Percentiles rank a stretch among this genome's conserved stretches.
phyloP scores from a whole-genome alignment of 2,888 invertebrate species.

The Tenthredo livida region DNA sequence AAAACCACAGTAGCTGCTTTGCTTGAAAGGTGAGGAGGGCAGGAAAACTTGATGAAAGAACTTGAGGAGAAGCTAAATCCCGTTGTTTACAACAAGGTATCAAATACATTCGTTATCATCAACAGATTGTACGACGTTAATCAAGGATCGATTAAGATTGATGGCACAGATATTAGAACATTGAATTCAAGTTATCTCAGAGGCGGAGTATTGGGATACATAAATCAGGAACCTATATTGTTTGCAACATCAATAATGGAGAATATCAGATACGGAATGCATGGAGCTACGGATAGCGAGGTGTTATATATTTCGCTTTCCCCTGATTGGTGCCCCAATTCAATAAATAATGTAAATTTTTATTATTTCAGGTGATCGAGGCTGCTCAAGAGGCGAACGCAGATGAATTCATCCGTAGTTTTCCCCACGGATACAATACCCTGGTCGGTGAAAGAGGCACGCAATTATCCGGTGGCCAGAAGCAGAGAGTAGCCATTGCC shows the following conservation, averaged over 20 bases:
- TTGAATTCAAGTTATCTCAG: constrained; percentile 93
- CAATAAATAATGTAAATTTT: not conserved
- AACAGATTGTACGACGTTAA: constrained; percentile 90
- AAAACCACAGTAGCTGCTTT: constrained; percentile 96
- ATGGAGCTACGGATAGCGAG: constrained; percentile 85
- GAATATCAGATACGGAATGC: constrained; percentile 95
- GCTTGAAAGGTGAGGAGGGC: constrained; percentile 86
- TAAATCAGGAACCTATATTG: constrained; percentile 95
- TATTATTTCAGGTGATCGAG: constrained; percentile 81
- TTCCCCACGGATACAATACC: constrained; percentile 92
- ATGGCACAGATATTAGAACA: constrained; percentile 85
- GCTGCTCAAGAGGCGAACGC: constrained; percentile 95
- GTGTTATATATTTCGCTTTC: constrained; percentile 74
- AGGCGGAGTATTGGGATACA: constrained; percentile 90
- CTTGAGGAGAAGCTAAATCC: not conserved
- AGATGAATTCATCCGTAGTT: constrained; percentile 90
- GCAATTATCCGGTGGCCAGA: constrained; percentile 96
- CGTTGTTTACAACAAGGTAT: not conserved
- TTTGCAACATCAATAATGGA: constrained; percentile 95
- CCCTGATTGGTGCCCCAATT: not conserved
- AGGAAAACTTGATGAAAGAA: not conserved
- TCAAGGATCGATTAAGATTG: constrained; percentile 86
- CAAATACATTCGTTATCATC: not conserved
- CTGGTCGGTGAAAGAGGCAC: constrained; percentile 94
- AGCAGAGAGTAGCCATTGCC: constrained; percentile 97